Percentiles rank a stretch among this genome's conserved stretches.
Evolutionary conservation across 2,113 vertebrate species (phyloP).

Genomic region (Hymenochirus boettgeri): DNA sequence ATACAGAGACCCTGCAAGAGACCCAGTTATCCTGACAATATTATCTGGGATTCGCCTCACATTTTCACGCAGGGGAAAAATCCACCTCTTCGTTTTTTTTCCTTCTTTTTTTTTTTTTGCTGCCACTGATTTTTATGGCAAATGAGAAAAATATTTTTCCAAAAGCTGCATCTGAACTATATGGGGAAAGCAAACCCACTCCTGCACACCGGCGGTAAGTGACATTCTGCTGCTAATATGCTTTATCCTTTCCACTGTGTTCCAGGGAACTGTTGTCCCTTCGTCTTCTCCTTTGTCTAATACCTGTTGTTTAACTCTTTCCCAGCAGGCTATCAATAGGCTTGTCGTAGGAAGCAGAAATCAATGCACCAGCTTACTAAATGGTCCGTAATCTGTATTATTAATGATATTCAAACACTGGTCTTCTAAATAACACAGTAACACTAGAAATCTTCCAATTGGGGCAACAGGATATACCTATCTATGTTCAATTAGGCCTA

Average conservation of each 20-base stretch:
- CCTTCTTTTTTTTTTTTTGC: background rate
- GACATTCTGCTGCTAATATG: background rate
- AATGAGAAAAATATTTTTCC: constrained; percentile 12
- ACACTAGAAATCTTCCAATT: no score
- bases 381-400: no score
- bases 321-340: no score
- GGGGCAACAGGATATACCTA: no score
- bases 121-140: constrained; percentile 7
- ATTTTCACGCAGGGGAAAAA: constrained; percentile 7
- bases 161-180: constrained; percentile 8
- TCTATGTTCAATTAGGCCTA: no score
- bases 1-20: constrained; percentile 1
- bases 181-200: constrained; percentile 12
- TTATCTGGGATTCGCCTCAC: background rate
- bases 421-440: no score
- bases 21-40: background rate
- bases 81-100: background rate
- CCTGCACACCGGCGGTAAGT: constrained; percentile 11
- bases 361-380: no score
- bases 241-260: background rate
- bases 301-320: background rate
- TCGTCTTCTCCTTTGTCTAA: background rate
- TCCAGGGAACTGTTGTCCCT: background rate
- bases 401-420: no score
- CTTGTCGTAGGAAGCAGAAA: no score